phyloP scores from a whole-genome alignment of 35 echinoderm and acorn worm genomes.

The Ptychodera flava region DNA sequence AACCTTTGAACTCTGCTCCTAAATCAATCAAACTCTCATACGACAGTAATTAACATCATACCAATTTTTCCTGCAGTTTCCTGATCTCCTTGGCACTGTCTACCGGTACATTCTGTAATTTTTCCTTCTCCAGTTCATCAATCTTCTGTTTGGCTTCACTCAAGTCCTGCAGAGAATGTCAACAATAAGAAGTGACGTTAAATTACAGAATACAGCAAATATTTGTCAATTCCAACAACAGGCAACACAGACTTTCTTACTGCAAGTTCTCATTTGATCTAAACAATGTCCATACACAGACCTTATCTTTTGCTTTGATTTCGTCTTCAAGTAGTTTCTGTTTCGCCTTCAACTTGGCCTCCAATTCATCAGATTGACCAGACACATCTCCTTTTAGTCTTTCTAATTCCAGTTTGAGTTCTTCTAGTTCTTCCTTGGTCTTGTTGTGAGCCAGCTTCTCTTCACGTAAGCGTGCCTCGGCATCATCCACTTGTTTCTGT shows the following conservation, averaged over 20 bases:
- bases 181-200: slow-evolving; percentile 8
- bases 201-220: too few species aligned
- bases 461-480: slow-evolving; percentile 50
- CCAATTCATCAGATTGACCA: slow-evolving; percentile 23
- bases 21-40: too few species aligned
- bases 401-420: slow-evolving; percentile 41
- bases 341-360: slow-evolving; percentile 59
- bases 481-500: slow-evolving; percentile 47
- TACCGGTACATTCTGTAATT: slow-evolving; percentile 62
- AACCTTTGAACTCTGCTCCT: too few species aligned
- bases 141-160: slow-evolving; percentile 62
- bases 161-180: slow-evolving; percentile 36
- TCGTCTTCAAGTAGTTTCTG: background rate
- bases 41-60: too few species aligned
- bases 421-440: slow-evolving; percentile 84
- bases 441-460: slow-evolving; percentile 62
- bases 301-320: background rate
- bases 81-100: slow-evolving; percentile 85
- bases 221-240: too few species aligned
- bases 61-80: slow-evolving; percentile 59
- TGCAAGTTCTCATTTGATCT: too few species aligned
- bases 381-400: slow-evolving; percentile 47
- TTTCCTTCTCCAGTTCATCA: slow-evolving; percentile 77
- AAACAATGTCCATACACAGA: too few species aligned
- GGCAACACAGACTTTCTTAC: too few species aligned